Conservation (phyloP, 1,140 invertebrate genomes). For the Saccostrea echinata region DNA sequence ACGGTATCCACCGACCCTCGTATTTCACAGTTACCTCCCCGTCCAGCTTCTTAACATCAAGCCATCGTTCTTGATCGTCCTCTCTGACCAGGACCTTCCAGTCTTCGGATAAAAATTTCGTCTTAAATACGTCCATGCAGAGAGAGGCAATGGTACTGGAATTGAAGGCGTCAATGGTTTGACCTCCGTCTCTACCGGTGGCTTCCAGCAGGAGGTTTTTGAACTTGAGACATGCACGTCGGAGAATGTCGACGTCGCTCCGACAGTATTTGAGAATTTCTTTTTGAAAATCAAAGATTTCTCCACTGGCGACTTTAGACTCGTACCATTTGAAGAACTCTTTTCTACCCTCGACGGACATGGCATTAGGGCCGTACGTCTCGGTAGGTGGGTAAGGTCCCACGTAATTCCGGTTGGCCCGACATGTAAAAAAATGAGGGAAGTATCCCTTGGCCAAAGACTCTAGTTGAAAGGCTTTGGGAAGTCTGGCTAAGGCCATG, state of each 20-base stretch:
- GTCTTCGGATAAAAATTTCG: background rate
- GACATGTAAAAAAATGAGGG: slow-evolving; percentile 34
- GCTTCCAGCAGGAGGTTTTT: background rate
- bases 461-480: slow-evolving; percentile 34
- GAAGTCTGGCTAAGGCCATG: slow-evolving; percentile 20
- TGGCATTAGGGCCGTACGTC: slow-evolving; percentile 24
- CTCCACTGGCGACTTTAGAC: background rate
- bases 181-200: slow-evolving; percentile 6
- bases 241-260: slow-evolving; percentile 29
- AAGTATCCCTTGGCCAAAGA: slow-evolving; percentile 46
- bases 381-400: slow-evolving; percentile 27
- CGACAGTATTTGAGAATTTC: slow-evolving; percentile 33
- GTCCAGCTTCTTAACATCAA: background rate
- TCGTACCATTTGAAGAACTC: slow-evolving; percentile 21
- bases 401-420: background rate
- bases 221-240: slow-evolving; percentile 5
- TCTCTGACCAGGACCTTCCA: background rate
- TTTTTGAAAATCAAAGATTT: slow-evolving; percentile 35
- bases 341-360: slow-evolving; percentile 5
- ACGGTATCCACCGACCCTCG: background rate
- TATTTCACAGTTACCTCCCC: background rate
- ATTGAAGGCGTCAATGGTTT: background rate
- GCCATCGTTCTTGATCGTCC: background rate
- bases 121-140: slow-evolving; percentile 33
- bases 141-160: slow-evolving; percentile 13